These are phyloP conservation scores for Argentina silus DNA, from an alignment of 2,797 vertebrate genomes.

Conservation along the genomic window DNA sequence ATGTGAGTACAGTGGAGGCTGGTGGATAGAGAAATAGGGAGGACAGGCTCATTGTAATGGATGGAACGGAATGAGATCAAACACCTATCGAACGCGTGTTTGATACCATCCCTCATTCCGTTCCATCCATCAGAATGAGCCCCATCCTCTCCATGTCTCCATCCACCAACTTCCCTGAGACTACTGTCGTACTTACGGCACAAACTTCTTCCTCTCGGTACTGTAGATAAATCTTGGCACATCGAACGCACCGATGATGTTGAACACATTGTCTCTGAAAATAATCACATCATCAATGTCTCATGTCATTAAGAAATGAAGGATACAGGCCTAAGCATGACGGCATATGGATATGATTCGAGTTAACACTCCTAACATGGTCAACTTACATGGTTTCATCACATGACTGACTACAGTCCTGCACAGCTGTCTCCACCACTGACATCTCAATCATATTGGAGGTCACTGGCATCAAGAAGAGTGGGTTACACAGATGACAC, in stretches of 20 bases:
- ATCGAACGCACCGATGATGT: slow-evolving; percentile 95
- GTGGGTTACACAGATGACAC: not conserved
- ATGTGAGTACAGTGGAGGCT: no score
- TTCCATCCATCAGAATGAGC: no score
- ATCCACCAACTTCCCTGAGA: no score
- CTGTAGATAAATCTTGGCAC: slow-evolving; percentile 92
- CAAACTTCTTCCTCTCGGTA: slow-evolving; percentile 93
- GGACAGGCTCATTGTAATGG: no score
- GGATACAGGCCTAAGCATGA: not conserved
- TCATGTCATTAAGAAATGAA: not conserved
- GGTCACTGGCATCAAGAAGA: slow-evolving; percentile 79
- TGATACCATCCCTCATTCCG: no score
- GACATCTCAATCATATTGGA: slow-evolving; percentile 90
- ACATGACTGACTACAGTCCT: slow-evolving; percentile 90
- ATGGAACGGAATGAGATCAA: no score
- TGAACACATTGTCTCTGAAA: slow-evolving; percentile 92
- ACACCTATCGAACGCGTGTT: no score
- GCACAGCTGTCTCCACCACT: slow-evolving; percentile 85
- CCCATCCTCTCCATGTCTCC: no score
- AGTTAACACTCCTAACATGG: not conserved
- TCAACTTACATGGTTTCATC: slow-evolving; percentile 88
- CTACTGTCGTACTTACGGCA: slow-evolving; percentile 84
- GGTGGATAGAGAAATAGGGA: no score
- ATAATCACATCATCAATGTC: not conserved
- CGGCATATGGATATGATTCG: no score